Evolutionary conservation across 2,888 invertebrate genomes (phyloP).

Genomic region (Leptopterna dolabrata): DNA sequence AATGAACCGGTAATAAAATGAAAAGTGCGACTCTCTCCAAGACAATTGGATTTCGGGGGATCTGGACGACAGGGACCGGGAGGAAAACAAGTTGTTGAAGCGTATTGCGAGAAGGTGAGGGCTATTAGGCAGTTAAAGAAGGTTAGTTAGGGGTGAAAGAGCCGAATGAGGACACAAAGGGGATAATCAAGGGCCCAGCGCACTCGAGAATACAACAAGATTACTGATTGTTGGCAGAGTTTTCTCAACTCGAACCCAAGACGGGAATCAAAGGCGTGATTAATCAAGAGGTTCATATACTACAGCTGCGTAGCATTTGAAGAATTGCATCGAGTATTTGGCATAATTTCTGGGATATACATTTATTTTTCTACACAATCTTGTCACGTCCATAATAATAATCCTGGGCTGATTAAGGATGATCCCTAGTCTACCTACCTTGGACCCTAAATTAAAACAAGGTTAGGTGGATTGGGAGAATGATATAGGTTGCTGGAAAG

Average conservation of each 20-base stretch:
- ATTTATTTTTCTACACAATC: too few relatives aligned
- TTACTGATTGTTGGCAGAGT: constrained; percentile 3
- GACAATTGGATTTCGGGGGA: background rate
- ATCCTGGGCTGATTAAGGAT: too few relatives aligned
- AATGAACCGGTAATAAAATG: constrained; percentile 11
- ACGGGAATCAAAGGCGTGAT: background rate
- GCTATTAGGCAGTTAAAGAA: constrained; percentile 31
- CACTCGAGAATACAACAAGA: constrained; percentile 13
- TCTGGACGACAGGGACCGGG: background rate
- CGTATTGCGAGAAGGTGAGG: constrained; percentile 6
- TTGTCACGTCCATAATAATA: too few relatives aligned
- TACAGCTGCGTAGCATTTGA: background rate
- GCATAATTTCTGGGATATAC: too few relatives aligned
- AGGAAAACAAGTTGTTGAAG: constrained; percentile 11
- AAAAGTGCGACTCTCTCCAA: background rate
- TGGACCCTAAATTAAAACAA: too few relatives aligned
- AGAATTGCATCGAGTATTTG: too few relatives aligned
- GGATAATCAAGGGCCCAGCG: constrained; percentile 17
- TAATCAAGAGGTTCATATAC: background rate
- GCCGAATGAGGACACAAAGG: background rate
- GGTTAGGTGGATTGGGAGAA: too few relatives aligned
- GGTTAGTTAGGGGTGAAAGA: constrained; percentile 16
- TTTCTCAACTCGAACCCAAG: background rate
- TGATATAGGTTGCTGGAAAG: too few relatives aligned
- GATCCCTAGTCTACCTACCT: too few relatives aligned